Conservation (phyloP, 2,888 invertebrate species). For the Euclidia mi region DNA sequence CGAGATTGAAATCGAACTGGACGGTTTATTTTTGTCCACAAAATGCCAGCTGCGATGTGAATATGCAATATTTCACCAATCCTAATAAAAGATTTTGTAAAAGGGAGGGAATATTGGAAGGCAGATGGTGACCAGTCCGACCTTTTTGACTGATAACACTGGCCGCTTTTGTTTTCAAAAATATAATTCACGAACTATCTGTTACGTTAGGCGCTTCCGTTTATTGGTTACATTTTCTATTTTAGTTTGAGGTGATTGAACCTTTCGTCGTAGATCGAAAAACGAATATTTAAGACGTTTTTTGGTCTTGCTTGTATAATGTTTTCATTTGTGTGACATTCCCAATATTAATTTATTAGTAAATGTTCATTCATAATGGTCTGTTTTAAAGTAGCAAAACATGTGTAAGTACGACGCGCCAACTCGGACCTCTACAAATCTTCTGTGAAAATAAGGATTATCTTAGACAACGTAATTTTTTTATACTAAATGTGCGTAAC, state of each 20-base stretch:
- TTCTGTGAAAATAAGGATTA: too few species aligned
- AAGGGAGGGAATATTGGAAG: conserved; percentile 54
- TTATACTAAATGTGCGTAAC: too few species aligned
- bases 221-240: background rate
- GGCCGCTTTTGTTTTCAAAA: conserved; percentile 43
- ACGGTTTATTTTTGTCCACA: conserved; percentile 57
- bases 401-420: too few species aligned
- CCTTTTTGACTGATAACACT: conserved; percentile 44
- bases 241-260: background rate
- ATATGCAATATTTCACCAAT: conserved; percentile 79
- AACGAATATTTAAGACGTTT: background rate
- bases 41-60: conserved; percentile 71
- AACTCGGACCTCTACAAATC: too few species aligned
- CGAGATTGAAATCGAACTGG: conserved; percentile 64
- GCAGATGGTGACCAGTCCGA: conserved; percentile 57
- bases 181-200: conserved; percentile 20
- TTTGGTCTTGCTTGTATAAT: too few species aligned
- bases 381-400: too few species aligned
- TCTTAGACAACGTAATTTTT: too few species aligned
- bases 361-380: too few species aligned
- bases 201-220: conserved; percentile 3
- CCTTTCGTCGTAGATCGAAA: too few species aligned
- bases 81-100: conserved; percentile 71
- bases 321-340: too few species aligned
- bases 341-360: too few species aligned